Base-by-base conservation (phyloP, 2,797 vertebrate genomes). In the Enteromius paludinosus region DNA sequence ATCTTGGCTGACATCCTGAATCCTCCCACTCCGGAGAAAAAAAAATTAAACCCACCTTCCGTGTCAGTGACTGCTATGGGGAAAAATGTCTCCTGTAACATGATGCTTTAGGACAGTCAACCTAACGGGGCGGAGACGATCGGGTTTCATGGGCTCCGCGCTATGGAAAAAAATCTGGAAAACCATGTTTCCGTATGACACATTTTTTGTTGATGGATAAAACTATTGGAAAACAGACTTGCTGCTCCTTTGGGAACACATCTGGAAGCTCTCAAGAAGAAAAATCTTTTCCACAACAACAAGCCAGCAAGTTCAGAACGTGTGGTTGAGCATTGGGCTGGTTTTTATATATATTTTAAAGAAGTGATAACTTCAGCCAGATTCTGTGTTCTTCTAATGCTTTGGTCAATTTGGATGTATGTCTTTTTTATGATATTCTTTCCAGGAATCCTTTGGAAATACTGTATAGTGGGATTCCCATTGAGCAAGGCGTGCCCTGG, bases 241-340 rank as follows among this genome's bases (percentile, higher is more conserved):
- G 23, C 49, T 82, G 80, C 49, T 82, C 45, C 18, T 25, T 61
- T 49, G 64, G 65, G 41, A 77, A 47, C 89, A 93, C 92, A 94
- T 94, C 93, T 94, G 93, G 92, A 93, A 94, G 54, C 83, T 78
- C 89, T 93, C 88, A 91, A 65, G 52, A 61, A 54, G 66, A 69
- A 88, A 79, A 82, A 89, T 85, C 73, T 84, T 90, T 89, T 91
- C 84, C 79, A 82, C 91, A 91, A 88, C 61, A 88, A 82, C 87
- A 77, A 86, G 68, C 74, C 88, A 84, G 86, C 87, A 84, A 84
- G 89, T 89, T 86, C 25, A 84, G 88, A 88, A 89, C 83, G 33
- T 83, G 17, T n/a, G 86, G 77, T 69, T 86, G 56, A 20, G 18
- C 43, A 25, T 25, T 43, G 33, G 45, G 43, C 25, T 84, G 18